A percentile compares a stretch with the other conserved stretches of the same genome.
These are phyloP conservation scores for Zele albiditarsus DNA, from an alignment of 2,888 invertebrate genomes.

Conservation along the genomic window DNA sequence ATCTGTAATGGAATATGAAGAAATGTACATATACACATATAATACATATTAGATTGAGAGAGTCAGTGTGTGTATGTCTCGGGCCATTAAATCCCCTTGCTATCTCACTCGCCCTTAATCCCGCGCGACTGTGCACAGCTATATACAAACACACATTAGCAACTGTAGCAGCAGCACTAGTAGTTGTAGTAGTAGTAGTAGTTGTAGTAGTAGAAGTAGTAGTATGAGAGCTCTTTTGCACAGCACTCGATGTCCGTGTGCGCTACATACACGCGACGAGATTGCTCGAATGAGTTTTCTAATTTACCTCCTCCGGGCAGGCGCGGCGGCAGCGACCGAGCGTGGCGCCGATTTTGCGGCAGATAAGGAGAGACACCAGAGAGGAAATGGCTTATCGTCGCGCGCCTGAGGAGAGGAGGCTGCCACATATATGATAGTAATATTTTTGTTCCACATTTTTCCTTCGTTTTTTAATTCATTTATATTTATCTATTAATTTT, in stretches of 20 bases:
- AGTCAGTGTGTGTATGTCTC: slow-evolving; percentile 33
- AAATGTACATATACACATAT: background rate
- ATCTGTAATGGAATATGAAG: background rate
- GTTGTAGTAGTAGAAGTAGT: too few relatives aligned
- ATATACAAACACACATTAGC: slow-evolving; percentile 8
- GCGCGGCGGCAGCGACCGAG: slow-evolving; percentile 34
- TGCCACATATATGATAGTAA: background rate
- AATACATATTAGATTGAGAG: background rate
- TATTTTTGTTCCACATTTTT: background rate
- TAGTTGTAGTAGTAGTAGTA: too few relatives aligned
- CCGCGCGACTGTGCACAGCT: slow-evolving; percentile 22
- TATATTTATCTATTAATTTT: too few relatives aligned
- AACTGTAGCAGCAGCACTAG: background rate
- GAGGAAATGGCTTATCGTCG: slow-evolving; percentile 41
- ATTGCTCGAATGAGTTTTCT: slow-evolving; percentile 50
- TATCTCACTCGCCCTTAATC: slow-evolving; percentile 51
- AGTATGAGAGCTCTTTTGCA: background rate
- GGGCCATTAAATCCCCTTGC: slow-evolving; percentile 49
- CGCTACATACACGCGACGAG: slow-evolving; percentile 39
- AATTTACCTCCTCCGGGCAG: slow-evolving; percentile 47
- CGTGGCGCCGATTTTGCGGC: slow-evolving; percentile 44
- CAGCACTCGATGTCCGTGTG: slow-evolving; percentile 13
- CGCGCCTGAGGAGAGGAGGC: background rate
- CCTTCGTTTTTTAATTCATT: background rate
- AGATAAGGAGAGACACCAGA: slow-evolving; percentile 36